Base-by-base conservation (phyloP, 2,797 vertebrate genomes). In the Anguilla megastoma region DNA sequence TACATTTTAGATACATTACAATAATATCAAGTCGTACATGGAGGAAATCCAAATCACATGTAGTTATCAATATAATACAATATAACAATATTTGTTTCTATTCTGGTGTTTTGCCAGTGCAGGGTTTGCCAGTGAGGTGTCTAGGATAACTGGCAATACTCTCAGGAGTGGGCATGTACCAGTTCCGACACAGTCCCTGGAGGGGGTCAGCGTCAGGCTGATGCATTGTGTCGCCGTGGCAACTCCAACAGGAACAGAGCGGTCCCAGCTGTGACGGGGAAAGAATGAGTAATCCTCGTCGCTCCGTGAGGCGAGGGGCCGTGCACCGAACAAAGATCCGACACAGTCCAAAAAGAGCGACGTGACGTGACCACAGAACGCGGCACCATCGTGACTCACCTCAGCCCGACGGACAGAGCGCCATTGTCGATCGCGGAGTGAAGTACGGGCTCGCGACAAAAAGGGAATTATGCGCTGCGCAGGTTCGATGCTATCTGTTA, bases 171-270 rank as follows among this genome's bases (percentile, higher is more conserved):
- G 86, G 86, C 7, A 79, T 71, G 69, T 10, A 27, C 69, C 24
- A 66, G 36, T 27, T 56, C 86, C 54, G n/a, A 71, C 85, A 50
- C 27, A 76, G 48, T 52, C 85, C 74, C 90, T 86, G 82, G 85
- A 79, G 89, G 71, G 80, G 87, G 87, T 80, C 85, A 87, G 80
- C 86, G 87, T 80, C 85, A 87, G 86, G 71, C 80, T 87, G 58
- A 88, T 88, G 89, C 89, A 89, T 80, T 24, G 58, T 88, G 89
- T 89, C 86, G 33, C 63, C 54, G 69, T 84, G 88, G 88, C 89
- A 89, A 89, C 86, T 52, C 66, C 76, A 56, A 88, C 86, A 88
- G 86, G 84, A 85, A 87, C 86, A 83, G 69, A 85, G 36, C 58
- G 58, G 86, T 66, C 88, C 86, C 89, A 88, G 88, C 89, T 88